Base-by-base conservation (phyloP, 2,113 vertebrate genomes). In the Cyprinodon tularosa region DNA sequence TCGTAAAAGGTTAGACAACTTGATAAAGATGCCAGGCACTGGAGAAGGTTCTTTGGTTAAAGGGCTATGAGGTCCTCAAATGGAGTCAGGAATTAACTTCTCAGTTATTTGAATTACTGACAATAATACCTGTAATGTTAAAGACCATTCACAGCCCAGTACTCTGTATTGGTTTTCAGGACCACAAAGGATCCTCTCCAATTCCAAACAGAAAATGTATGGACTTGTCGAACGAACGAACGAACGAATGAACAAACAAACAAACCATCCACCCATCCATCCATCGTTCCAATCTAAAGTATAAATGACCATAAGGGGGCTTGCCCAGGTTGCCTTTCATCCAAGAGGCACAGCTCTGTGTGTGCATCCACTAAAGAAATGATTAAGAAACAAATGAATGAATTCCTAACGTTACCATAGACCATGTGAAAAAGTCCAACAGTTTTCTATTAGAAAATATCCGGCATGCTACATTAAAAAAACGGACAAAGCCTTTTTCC, bases 401-500 rank as follows among this genome's bases (percentile, higher is more conserved):
- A 9, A 42, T 9, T 20, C 17, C 17, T n/a, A 20, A n/a, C 10
- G 8, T 57, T 57, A 57, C 20, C 3, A 8, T 17, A n/a, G n/a
- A 57, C 50, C 29, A 29, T n/a, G 50, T 57, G 50, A 57, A 15
- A 57, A 53, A 8, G 20, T 53, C 17, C 50, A 53, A 57, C 50
- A 57, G 3, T n/a, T 20, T n/a, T n/a, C 50, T 9, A 53, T n/a
- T 14, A 9, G 50, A 53, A 7, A 29, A n/a, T 2, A 57, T n/a
- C 50, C 3, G 17, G 3, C 50, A n/a, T 6, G 29, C 22, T 38
- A 4, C 12, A 20, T 22, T n/a, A 65, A n/a, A 22, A 47, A 45
- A 8, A 83, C 71, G 22, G 29, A 78, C 68, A 70, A 85, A 80
- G 66, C 37, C 6, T 81, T 59, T 87, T 86, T 86, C 75, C 88